Conservation (phyloP, 2,113 vertebrate genomes). For the Aptenodytes patagonicus region DNA sequence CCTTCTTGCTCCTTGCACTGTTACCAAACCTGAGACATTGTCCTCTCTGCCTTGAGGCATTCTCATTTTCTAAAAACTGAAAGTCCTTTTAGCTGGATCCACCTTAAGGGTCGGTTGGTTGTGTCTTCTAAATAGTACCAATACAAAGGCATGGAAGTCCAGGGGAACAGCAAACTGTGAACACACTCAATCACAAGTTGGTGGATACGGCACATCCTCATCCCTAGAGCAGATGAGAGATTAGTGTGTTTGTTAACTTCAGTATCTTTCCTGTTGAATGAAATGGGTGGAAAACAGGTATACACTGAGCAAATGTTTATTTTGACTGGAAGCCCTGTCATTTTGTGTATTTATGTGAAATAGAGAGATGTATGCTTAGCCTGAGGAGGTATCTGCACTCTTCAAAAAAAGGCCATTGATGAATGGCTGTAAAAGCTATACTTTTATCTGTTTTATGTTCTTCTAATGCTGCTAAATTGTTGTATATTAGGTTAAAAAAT, state of each 20-base stretch:
- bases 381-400: slow-evolving; percentile 52
- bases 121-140: not conserved
- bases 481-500: slow-evolving; percentile 42
- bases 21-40: not conserved
- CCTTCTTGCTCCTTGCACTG: not conserved
- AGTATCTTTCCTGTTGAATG: slow-evolving; percentile 35
- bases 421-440: slow-evolving; percentile 36
- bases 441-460: slow-evolving; percentile 46
- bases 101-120: not conserved
- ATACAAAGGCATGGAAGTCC: not conserved
- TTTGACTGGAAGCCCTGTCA: slow-evolving; percentile 59
- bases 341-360: slow-evolving; percentile 60
- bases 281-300: slow-evolving; percentile 36
- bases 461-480: slow-evolving; percentile 32
- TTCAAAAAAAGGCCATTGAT: slow-evolving; percentile 53
- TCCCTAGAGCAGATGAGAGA: slow-evolving; percentile 35
- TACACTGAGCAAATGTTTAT: slow-evolving; percentile 45
- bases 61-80: not conserved
- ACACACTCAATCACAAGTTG: not conserved
- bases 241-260: slow-evolving; percentile 10
- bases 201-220: not conserved
- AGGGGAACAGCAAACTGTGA: not conserved
- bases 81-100: not conserved
- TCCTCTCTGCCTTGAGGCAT: not conserved
- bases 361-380: slow-evolving; percentile 47